These are phyloP conservation scores for Andrena dorsata DNA, from an alignment of 2,888 invertebrate genomes.

Conservation along the genomic window DNA sequence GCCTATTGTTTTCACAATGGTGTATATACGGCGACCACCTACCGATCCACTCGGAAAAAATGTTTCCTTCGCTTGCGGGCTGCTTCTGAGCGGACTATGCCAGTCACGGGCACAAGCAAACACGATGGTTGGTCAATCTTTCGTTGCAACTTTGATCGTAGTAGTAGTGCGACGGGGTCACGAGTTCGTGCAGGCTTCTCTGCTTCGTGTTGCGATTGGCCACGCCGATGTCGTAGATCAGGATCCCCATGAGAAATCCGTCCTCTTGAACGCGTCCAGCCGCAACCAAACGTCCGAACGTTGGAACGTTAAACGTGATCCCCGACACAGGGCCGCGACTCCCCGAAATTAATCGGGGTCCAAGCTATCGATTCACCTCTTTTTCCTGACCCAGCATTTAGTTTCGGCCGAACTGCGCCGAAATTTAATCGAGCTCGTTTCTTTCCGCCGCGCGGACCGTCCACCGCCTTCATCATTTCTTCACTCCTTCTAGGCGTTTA, in stretches of 20 bases:
- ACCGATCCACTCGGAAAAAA: too few species aligned
- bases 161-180: slow-evolving; percentile 16
- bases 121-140: background rate
- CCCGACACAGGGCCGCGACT: slow-evolving; percentile 44
- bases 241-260: slow-evolving; percentile 56
- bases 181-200: slow-evolving; percentile 38
- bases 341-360: slow-evolving; percentile 56
- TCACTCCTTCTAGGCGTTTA: too few species aligned
- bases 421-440: slow-evolving; percentile 41
- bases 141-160: slow-evolving; percentile 9
- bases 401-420: slow-evolving; percentile 18
- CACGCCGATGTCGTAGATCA: slow-evolving; percentile 61
- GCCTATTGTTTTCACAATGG: slow-evolving; percentile 46
- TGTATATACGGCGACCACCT: background rate
- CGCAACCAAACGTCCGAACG: slow-evolving; percentile 40
- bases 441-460: background rate
- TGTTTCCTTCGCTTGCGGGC: too few species aligned
- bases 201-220: slow-evolving; percentile 38
- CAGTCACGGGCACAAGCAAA: too few species aligned
- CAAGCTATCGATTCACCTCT: slow-evolving; percentile 30
- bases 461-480: slow-evolving; percentile 14
- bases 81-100: too few species aligned
- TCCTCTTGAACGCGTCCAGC: slow-evolving; percentile 46
- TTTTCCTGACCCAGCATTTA: slow-evolving; percentile 14
- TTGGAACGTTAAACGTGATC: slow-evolving; percentile 58